Conservation (phyloP, 2,888 invertebrate species). For the Mellilla xanthometata region DNA sequence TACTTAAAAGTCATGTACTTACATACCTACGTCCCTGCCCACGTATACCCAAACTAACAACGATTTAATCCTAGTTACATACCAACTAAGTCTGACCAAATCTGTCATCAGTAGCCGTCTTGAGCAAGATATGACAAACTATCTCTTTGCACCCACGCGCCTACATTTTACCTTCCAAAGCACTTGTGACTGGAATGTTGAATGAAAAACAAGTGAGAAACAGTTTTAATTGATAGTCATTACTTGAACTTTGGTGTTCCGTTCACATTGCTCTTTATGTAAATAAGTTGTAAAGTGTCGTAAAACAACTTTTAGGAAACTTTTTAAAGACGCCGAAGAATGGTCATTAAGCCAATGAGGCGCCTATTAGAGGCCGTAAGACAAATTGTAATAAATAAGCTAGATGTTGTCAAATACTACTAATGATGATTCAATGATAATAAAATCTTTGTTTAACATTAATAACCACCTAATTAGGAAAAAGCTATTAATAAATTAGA, state of each 20-base stretch:
- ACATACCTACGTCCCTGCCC: conserved; percentile 16
- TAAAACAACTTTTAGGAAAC: conserved; percentile 1
- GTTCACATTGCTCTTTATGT: conserved; percentile 10
- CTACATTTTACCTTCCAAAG: conserved; percentile 24
- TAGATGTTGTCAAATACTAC: neutral
- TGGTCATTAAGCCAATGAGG: conserved; percentile 10
- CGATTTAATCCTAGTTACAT: conserved; percentile 8
- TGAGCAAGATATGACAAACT: conserved; percentile 30
- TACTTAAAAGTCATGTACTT: conserved; percentile 29
- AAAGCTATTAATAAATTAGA: neutral
- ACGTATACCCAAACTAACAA: neutral
- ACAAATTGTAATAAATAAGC: conserved; percentile 4
- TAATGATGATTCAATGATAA: neutral
- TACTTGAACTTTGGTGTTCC: conserved; percentile 18
- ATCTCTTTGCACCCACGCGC: conserved; percentile 28
- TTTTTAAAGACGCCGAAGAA: too few relatives aligned
- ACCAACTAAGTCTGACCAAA: neutral
- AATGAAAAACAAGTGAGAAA: conserved; percentile 23
- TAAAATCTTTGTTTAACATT: neutral
- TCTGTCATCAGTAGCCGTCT: conserved; percentile 14
- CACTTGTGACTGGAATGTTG: conserved; percentile 22
- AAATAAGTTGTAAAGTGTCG: conserved; percentile 9
- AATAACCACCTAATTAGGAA: neutral
- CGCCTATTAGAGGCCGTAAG: neutral
- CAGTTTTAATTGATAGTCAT: conserved; percentile 24